Percentiles rank a stretch among this genome's conserved stretches.
These are phyloP conservation scores for Pteruthius melanotis DNA, from an alignment of 2,113 vertebrate species.

Conservation along the genomic window DNA sequence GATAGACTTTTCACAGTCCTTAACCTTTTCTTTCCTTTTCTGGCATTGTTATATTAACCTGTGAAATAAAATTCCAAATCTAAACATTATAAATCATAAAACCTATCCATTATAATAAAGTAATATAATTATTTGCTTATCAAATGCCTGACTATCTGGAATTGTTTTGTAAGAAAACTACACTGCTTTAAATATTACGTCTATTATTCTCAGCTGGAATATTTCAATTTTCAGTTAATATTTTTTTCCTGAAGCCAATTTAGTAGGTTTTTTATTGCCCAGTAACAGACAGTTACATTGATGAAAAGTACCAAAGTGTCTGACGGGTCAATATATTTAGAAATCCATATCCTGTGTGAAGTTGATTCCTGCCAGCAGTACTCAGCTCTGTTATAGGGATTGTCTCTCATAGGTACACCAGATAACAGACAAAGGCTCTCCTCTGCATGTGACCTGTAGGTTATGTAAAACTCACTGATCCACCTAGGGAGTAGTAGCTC, in stretches of 20 bases:
- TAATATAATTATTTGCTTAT: background rate
- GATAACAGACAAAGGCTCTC: background rate
- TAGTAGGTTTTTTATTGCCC: background rate
- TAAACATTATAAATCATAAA: background rate
- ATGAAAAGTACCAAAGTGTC: background rate
- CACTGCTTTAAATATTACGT: background rate
- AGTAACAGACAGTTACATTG: background rate
- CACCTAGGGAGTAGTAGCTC: background rate
- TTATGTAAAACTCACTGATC: background rate
- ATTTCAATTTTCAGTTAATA: background rate
- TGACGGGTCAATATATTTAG: background rate
- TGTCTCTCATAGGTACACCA: background rate
- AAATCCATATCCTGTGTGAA: background rate
- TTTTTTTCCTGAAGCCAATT: background rate
- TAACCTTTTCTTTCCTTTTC: background rate
- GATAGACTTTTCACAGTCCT: background rate
- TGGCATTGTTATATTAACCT: background rate
- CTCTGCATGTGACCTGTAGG: background rate
- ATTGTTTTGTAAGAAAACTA: background rate
- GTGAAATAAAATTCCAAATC: background rate
- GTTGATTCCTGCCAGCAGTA: background rate
- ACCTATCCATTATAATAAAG: background rate
- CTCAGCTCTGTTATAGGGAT: background rate
- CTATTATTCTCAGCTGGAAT: background rate
- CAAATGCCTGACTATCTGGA: background rate